A percentile compares a stretch with the other conserved stretches of the same genome.
Conservation (phyloP, 2,113 vertebrate species). For the Semnopithecus entellus region DNA sequence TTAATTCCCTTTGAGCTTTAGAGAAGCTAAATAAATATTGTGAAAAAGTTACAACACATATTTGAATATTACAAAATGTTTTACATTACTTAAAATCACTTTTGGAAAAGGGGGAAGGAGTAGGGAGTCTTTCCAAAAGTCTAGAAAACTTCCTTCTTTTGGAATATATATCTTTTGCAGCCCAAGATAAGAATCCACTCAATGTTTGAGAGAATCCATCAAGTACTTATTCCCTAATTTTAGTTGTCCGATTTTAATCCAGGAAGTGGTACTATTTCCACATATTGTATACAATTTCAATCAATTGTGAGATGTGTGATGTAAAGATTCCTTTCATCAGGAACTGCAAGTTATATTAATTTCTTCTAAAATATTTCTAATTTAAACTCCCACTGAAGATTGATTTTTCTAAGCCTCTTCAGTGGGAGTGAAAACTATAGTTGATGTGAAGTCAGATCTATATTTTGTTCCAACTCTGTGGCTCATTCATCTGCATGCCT, state of each 20-base stretch:
- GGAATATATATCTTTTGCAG: neutral
- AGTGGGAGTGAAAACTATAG: neutral
- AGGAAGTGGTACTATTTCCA: neutral
- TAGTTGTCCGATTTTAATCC: neutral
- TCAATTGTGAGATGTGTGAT: neutral
- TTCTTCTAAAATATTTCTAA: neutral
- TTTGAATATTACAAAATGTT: neutral
- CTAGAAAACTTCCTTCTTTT: neutral
- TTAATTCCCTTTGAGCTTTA: neutral
- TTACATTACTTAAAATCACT: neutral
- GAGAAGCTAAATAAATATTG: neutral
- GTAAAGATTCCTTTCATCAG: neutral
- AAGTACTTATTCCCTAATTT: neutral
- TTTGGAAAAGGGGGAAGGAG: neutral
- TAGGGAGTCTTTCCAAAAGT: neutral
- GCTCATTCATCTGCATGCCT: neutral
- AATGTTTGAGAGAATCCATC: neutral
- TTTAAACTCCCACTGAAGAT: neutral
- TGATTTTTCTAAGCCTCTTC: neutral
- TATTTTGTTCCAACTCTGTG: neutral
- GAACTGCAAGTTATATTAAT: neutral
- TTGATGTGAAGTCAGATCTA: neutral
- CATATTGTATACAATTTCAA: neutral
- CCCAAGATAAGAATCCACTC: neutral
- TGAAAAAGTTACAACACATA: neutral